phyloP scores from a whole-genome alignment of 2,797 vertebrate species.

The Rhabdophis nuchalis region DNA sequence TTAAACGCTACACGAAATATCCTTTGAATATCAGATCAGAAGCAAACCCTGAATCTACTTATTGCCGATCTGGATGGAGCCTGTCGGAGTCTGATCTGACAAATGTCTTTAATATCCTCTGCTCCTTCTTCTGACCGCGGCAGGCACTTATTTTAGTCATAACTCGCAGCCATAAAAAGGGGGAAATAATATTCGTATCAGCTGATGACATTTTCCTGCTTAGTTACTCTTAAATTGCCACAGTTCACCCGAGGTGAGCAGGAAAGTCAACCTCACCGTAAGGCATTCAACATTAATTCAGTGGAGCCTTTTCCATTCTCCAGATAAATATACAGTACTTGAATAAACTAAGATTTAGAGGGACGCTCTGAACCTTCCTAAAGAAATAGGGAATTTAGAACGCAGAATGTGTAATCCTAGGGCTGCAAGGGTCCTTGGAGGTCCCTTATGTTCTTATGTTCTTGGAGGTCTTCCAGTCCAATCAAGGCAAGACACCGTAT shows the following conservation, averaged over 20 bases:
- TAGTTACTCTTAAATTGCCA: too few species aligned
- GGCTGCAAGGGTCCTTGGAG: neutral
- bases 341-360: neutral
- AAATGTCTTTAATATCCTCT: neutral
- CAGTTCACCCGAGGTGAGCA: neutral
- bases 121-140: neutral
- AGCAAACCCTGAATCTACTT: too few species aligned
- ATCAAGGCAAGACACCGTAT: neutral
- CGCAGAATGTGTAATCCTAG: neutral
- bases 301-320: neutral
- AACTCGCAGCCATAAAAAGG: neutral
- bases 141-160: neutral
- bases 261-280: neutral
- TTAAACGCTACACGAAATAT: neutral
- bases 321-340: constrained; percentile 10
- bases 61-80: neutral
- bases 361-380: neutral
- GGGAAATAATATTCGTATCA: neutral
- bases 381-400: fast-evolving
- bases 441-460: too few species aligned
- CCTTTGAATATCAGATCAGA: neutral
- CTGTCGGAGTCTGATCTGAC: neutral
- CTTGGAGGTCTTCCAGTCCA: neutral
- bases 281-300: neutral
- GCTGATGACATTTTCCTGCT: neutral